These are phyloP conservation scores for Hyperopisus bebe DNA, from an alignment of 2,113 vertebrate genomes.

Conservation along the genomic window DNA sequence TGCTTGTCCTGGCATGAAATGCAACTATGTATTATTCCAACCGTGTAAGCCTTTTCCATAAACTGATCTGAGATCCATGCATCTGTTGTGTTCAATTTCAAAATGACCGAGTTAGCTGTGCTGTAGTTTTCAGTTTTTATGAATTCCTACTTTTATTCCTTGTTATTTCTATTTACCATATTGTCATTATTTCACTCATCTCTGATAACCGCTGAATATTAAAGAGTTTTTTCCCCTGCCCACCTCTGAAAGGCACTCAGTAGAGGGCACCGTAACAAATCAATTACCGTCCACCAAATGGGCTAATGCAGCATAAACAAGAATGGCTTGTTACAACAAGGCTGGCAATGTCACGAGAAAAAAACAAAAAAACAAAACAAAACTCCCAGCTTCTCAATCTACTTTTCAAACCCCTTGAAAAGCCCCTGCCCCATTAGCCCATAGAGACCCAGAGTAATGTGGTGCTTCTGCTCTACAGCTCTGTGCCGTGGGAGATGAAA, in stretches of 20 bases:
- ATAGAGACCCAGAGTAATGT: neutral
- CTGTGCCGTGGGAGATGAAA: neutral
- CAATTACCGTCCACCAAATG: constrained; percentile 11
- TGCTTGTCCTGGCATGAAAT: neutral
- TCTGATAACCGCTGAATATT: constrained; percentile 4
- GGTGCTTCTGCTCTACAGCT: neutral
- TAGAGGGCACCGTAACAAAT: neutral
- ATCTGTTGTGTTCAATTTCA: neutral
- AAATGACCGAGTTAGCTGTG: neutral
- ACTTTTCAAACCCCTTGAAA: neutral
- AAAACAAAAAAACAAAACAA: neutral
- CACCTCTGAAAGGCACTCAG: neutral
- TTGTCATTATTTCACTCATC: neutral
- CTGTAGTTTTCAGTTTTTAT: neutral
- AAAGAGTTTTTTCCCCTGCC: neutral
- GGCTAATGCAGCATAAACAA: neutral
- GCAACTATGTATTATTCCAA: neutral
- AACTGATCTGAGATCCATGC: neutral
- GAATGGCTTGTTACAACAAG: constrained; percentile 3
- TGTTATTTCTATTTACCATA: neutral
- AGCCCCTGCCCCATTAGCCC: neutral
- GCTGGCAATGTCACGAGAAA: neutral
- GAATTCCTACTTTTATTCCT: neutral
- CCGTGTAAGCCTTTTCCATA: neutral
- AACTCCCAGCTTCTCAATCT: neutral